Evolutionary conservation across 2,888 invertebrate genomes (phyloP), one percentile per base, ranked within the genome.

Genomic region (Agonopterix arenella): DNA sequence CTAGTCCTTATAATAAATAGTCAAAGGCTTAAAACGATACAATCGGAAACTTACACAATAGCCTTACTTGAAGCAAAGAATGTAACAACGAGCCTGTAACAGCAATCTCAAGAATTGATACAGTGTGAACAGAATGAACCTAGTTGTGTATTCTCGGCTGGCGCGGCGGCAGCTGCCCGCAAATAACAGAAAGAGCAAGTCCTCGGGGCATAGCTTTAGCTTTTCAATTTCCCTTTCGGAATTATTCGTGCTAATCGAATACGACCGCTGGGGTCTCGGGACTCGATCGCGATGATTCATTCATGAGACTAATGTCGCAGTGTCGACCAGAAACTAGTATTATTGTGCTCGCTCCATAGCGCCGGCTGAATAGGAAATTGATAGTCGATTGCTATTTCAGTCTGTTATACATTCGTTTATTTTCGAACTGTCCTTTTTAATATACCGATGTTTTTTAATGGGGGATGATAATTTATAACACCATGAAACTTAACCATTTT

Each of bases 161-260:
- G 18, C 28, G 41, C 40, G 11, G 11, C 65, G 67, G 68, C 71
- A 70, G 72, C 75, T 73, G 72, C 71, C 84, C 84, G 77, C 86
- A 83, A 86, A 83, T 86, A 86, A 83, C 81, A 85, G 85, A 86
- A 86, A 86, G 86, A 86, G 85, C 85, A 82, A 83, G 77, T 86
- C 88, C 88, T 85, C 70, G 68, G 86, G 85, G 86, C 80, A 83
- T 84, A 84, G 82, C 84, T 83, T 82, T 79, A 83, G 86, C 85
- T 86, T 86, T 89, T 89, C 88, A 88, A 89, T 89, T 89, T 89
- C 88, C 88, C 85, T 89, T 88, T 89, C 84, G 79, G 83, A 84
- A 88, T 89, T 84, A 89, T 85, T 86, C 80, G 81, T 79, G 75
- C 84, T 89, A 89, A 89, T 88, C 86, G 86, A 86, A 84, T 84